Base-by-base conservation (phyloP, 2,797 vertebrate species). In the Danio choprae region DNA sequence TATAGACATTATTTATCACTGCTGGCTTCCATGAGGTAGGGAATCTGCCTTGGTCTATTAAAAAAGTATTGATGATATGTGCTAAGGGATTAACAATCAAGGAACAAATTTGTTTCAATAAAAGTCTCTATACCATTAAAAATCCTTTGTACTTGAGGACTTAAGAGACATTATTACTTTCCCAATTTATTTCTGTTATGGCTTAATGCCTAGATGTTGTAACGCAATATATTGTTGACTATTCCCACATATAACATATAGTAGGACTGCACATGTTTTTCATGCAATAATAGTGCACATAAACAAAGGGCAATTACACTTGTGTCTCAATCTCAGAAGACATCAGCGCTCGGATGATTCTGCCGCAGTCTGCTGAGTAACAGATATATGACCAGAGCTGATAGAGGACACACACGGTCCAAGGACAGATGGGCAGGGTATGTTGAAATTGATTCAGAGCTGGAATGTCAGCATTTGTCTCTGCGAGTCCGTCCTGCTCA, bases 311-410 rank as follows among this genome's bases (percentile, higher is more conserved):
- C 77, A 81, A 83, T 79, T 63, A 68, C 85, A 77, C 72, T 86
- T 85, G 82, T 82, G 89, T 92, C 88, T 83, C 85, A 89, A 87
- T 91, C 89, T 91, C 87, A 89, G 87, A 85, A 83, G 81, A 84
- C 84, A 29, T 87, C 89, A 87, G 87, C 85, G 79, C 84, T 83
- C 20, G 22, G 83, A 85, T 72, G 74, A 79, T 73, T 85, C 87
- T 81, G 78, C 90, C 85, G 84, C 81, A 85, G 90, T 90, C 60
- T 87, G 88, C 91, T 62, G 88, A 90, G 90, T 90, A 89, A 81
- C 87, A 82, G 80, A 88, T 85, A 85, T 84, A 84, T 88, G 79
- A 85, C 82, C 74, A 63, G 73, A 74, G 78, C 82, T 83, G 84
- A 88, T 82, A 83, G 84, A 88, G 86, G 79, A 86, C 76, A 75